Conservation (phyloP, 2,113 vertebrate species). For the Onychostruthus taczanowskii region DNA sequence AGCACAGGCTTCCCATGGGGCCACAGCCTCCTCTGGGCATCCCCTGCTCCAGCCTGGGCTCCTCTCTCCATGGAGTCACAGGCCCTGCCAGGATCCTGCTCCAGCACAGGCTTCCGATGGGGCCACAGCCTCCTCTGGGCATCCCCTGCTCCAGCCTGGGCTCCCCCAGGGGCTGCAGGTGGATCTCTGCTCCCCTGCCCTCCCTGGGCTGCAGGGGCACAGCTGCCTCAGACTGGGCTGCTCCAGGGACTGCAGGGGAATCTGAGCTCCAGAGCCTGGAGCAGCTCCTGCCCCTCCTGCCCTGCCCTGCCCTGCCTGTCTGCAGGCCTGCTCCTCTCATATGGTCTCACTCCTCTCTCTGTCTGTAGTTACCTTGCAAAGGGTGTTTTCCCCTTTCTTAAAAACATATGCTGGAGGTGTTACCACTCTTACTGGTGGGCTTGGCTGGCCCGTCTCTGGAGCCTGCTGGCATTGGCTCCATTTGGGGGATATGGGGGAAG, state of each 20-base stretch:
- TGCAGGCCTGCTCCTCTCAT: accelerated
- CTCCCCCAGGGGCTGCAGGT: not conserved
- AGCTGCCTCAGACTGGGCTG: not conserved
- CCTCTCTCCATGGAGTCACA: not conserved
- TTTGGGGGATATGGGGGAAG: not conserved
- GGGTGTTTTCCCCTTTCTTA: accelerated
- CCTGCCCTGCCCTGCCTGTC: not conserved
- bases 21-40: no score
- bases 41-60: not conserved
- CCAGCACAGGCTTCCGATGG: accelerated
- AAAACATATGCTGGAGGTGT: not conserved
- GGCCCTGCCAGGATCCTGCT: not conserved
- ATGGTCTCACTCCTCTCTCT: accelerated
- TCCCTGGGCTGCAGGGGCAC: not conserved
- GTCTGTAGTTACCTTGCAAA: not conserved
- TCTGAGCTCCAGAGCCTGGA: not conserved
- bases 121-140: no score
- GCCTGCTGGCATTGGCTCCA: not conserved
- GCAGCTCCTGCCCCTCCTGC: not conserved
- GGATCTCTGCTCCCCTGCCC: not conserved
- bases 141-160: not conserved
- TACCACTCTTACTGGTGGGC: no score
- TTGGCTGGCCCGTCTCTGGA: accelerated
- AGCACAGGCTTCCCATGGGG: accelerated
- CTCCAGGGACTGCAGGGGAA: not conserved